Evolutionary conservation across 2,797 vertebrate species (phyloP).

Genomic region (Odontamblyopus lacepedii): DNA sequence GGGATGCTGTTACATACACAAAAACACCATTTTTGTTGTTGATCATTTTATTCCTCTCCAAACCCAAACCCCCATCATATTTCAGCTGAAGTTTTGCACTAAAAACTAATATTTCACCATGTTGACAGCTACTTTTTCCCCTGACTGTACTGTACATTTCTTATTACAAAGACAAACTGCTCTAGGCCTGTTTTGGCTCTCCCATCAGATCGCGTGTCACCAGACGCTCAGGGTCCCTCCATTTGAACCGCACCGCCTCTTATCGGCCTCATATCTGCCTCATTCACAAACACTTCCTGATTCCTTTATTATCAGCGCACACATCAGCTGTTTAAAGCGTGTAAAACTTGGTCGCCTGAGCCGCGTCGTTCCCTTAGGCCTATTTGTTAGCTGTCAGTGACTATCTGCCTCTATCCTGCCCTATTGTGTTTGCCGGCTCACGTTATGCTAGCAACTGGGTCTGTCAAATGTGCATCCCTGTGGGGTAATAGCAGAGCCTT

Average conservation of each 20-base stretch:
- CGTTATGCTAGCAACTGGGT: slow-evolving; percentile 52
- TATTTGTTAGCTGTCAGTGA: slow-evolving; percentile 73
- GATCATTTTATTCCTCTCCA: background rate
- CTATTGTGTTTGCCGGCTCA: slow-evolving; percentile 60
- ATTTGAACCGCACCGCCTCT: slow-evolving; percentile 23
- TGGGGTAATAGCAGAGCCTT: slow-evolving; percentile 64
- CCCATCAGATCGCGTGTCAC: slow-evolving; percentile 16
- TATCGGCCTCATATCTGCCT: slow-evolving; percentile 43
- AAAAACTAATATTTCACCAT: background rate
- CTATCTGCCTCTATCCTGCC: slow-evolving; percentile 64
- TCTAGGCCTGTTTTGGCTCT: slow-evolving; percentile 16
- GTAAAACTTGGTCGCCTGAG: slow-evolving; percentile 56
- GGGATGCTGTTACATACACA: background rate
- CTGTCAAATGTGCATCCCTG: slow-evolving; percentile 63
- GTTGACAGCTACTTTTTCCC: slow-evolving; percentile 7
- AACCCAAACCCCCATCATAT: background rate
- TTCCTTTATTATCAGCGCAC: slow-evolving; percentile 51
- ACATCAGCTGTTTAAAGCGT: slow-evolving; percentile 57
- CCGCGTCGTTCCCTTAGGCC: slow-evolving; percentile 47
- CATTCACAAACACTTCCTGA: slow-evolving; percentile 40
- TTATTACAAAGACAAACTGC: slow-evolving; percentile 7
- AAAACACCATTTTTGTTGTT: background rate
- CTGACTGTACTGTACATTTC: background rate
- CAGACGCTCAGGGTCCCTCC: slow-evolving; percentile 5
- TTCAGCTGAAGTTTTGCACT: background rate